These are phyloP conservation scores for Pelobates cultripes DNA, from an alignment of 2,797 vertebrate genomes.

Conservation along the genomic window DNA sequence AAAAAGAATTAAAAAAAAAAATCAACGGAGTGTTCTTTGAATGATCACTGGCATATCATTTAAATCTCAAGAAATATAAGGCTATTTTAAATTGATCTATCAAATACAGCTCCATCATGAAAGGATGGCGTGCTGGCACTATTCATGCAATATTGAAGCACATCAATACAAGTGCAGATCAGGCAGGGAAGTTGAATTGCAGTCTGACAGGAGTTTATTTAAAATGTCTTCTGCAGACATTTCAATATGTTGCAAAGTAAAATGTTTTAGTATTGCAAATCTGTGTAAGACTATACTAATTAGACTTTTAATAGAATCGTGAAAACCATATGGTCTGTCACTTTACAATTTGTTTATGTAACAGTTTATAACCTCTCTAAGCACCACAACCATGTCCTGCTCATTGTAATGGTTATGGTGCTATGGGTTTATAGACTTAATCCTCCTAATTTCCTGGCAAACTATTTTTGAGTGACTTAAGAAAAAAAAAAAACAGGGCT, in stretches of 20 bases:
- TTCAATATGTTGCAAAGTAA: not conserved
- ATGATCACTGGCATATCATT: too few relatives aligned
- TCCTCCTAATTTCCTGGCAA: too few relatives aligned
- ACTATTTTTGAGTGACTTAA: too few relatives aligned
- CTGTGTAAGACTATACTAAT: not conserved
- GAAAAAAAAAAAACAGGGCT: too few relatives aligned
- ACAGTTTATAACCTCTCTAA: not conserved
- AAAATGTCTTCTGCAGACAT: not conserved
- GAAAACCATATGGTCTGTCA: not conserved
- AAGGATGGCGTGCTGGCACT: not conserved
- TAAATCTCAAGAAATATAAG: too few relatives aligned
- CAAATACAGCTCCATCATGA: not conserved
- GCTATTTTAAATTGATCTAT: not conserved
- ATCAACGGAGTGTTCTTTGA: too few relatives aligned
- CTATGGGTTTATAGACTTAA: too few relatives aligned
- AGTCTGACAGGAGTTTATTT: not conserved
- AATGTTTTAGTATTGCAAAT: not conserved
- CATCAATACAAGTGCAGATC: not conserved
- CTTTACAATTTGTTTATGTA: not conserved
- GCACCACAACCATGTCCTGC: too few relatives aligned
- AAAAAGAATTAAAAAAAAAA: too few relatives aligned
- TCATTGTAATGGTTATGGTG: too few relatives aligned
- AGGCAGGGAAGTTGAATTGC: not conserved
- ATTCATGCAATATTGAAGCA: not conserved
- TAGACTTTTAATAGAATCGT: not conserved